Percentiles rank a stretch among this genome's conserved stretches.
Evolutionary conservation across 2,113 vertebrate species (phyloP).

Genomic region (Stegastes partitus): DNA sequence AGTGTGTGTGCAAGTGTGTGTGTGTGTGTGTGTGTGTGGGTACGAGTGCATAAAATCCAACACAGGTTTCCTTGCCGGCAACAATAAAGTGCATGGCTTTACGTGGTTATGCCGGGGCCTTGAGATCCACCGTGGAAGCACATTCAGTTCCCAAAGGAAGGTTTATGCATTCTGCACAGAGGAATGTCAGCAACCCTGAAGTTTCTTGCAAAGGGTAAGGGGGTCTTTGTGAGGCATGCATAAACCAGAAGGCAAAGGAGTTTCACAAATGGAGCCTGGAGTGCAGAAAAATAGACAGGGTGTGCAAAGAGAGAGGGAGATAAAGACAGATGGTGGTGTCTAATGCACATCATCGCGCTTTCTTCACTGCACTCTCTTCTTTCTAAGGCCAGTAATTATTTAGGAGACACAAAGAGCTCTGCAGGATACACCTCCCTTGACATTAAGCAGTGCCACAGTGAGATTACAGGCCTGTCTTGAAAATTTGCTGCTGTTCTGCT

Average conservation of each 20-base stretch:
- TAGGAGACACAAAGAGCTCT: conserved; percentile 70
- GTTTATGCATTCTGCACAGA: conserved; percentile 62
- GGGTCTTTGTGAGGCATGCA: conserved; percentile 49
- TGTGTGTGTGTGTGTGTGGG: conserved; percentile 14
- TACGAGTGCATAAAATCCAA: conserved; percentile 63
- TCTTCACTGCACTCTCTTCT: conserved; percentile 50
- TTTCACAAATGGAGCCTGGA: conserved; percentile 42
- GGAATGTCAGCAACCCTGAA: conserved; percentile 66
- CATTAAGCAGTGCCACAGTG: conserved; percentile 51
- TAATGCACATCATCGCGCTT: conserved; percentile 57
- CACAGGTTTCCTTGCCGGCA: conserved; percentile 58
- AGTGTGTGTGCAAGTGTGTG: conserved; percentile 18
- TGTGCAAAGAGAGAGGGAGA: conserved; percentile 22
- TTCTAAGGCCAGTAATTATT: conserved; percentile 73
- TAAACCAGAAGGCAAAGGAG: conserved; percentile 53
- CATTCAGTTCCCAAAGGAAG: conserved; percentile 60
- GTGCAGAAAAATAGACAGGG: conserved; percentile 39
- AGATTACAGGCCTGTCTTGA: conserved; percentile 53
- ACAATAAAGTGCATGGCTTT: conserved; percentile 60
- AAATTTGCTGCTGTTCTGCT: conserved; percentile 1
- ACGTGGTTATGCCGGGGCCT: conserved; percentile 40
- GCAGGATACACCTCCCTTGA: conserved; percentile 58
- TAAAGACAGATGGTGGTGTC: conserved; percentile 48
- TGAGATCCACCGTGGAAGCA: conserved; percentile 55
- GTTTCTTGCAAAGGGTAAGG: conserved; percentile 49